Evolutionary conservation across 2,797 vertebrate species (phyloP).

Genomic region (Apodemus agrarius): DNA sequence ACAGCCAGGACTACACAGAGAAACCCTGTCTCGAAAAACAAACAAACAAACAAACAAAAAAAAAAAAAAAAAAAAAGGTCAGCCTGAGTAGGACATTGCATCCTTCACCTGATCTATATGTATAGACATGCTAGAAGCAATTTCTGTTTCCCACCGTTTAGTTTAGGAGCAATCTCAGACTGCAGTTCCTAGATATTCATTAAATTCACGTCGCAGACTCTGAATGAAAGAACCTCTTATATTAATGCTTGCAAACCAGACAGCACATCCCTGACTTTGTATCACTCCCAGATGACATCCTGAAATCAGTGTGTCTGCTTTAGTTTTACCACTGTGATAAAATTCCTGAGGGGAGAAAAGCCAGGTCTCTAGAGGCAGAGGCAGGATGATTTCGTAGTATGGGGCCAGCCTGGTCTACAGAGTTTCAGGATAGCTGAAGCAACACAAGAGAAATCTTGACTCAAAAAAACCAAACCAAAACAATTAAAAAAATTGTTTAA

Average conservation of each 20-base stretch:
- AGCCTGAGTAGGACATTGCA: neutral
- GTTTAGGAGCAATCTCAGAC: constrained; percentile 14
- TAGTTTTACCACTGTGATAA: neutral
- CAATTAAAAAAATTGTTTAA: too few species aligned
- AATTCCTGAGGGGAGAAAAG: neutral
- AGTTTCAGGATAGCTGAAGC: neutral
- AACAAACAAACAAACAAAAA: too few species aligned
- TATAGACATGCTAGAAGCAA: neutral
- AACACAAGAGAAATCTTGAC: neutral
- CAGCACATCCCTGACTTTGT: neutral
- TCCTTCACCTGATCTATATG: neutral
- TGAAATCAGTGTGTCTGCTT: neutral
- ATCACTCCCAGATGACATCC: neutral
- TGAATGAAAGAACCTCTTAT: neutral
- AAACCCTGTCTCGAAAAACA: too few species aligned
- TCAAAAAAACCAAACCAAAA: neutral
- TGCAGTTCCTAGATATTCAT: neutral
- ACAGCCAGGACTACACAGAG: too few species aligned
- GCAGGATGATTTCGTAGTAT: neutral
- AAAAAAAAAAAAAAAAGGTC: too few species aligned
- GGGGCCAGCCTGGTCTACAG: neutral
- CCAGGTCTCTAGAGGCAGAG: neutral
- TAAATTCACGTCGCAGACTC: neutral
- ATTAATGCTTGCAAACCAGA: neutral
- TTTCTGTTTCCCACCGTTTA: constrained; percentile 26